Evolutionary conservation across 2,888 invertebrate species (phyloP), one percentile per base, ranked within the genome.

Genomic region (Apocheima hispidaria): DNA sequence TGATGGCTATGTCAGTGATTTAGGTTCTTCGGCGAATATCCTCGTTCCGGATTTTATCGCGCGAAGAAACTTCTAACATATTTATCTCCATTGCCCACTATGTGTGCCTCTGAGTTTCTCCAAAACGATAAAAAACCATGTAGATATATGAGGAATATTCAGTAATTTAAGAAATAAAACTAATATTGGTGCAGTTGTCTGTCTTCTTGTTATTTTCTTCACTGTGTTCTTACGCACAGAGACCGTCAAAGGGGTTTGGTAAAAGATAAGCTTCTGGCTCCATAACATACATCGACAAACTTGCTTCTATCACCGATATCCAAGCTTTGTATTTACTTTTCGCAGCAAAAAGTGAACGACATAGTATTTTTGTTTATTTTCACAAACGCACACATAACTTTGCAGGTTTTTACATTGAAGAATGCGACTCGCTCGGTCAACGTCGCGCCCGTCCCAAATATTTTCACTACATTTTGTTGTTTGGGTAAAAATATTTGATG

Each of bases 381-480:
- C 28, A 28, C 50, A 55, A 56, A 50, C 20, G 75, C 68, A 75
- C 72, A 75, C 21, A 61, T 74, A 79, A 73, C 56, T 70, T 79
- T 71, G 75, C 52, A 52, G 26, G 21, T 46, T 58, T 67, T 71
- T 72, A 76, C 72, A 69, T 72, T 75, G 72, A 79, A 73, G 72
- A 75, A 81, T 76, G 71, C 59, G 60, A 69, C 57, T 63, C 70
- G 69, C 59, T 76, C 70, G 71, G 71, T 78, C 80, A 79, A 71
- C 73, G 78, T 75, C 69, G 65, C 69, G 16, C 41, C 52, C 66
- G 56, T 64, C 65, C 65, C 53, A 65, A 72, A 77, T 71, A 73
- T 76, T 75, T 73, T 67, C 60, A 66, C 60, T 70, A 68, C 60
- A 73, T 71, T 73, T 68, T 71, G 63, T 68, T 67, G 63, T 61